Conservation (phyloP, 2,113 vertebrate genomes). For the Castor canadensis region DNA sequence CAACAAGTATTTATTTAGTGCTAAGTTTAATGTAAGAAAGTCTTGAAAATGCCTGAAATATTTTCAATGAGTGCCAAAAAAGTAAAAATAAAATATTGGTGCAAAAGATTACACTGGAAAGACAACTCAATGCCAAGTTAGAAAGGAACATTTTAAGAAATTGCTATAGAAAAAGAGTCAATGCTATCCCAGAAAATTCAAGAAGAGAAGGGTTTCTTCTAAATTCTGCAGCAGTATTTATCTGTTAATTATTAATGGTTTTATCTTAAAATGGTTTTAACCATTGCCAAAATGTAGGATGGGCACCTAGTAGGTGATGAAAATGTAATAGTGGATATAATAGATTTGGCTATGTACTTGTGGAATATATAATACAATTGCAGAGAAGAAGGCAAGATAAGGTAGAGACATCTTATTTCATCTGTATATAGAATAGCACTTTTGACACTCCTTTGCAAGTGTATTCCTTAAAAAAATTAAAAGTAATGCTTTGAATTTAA, state of each 20-base stretch:
- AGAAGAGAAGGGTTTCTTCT: not conserved
- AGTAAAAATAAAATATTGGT: not conserved
- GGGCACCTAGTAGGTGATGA: slow-evolving; percentile 3
- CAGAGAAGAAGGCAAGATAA: not conserved
- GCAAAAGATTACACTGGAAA: not conserved
- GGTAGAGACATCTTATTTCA: not conserved
- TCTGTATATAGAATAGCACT: not conserved
- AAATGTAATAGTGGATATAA: not conserved
- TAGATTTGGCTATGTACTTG: not conserved
- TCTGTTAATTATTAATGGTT: no score
- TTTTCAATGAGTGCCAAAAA: slow-evolving; percentile 14
- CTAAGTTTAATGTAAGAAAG: not conserved
- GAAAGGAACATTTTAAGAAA: not conserved
- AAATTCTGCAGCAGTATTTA: slow-evolving; percentile 17
- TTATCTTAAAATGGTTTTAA: no score
- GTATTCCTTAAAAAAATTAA: not conserved
- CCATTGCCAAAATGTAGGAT: slow-evolving; percentile 49
- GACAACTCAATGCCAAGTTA: not conserved
- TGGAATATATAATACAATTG: slow-evolving; percentile 13
- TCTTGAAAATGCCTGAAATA: not conserved
- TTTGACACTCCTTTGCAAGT: slow-evolving; percentile 18
- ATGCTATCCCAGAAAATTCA: slow-evolving; percentile 26
- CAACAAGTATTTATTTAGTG: not conserved
- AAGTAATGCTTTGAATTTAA: slow-evolving; percentile 16
- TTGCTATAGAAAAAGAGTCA: not conserved